Evolutionary conservation across 2,113 vertebrate genomes (phyloP).

Genomic region (Microcebus jonahi): DNA sequence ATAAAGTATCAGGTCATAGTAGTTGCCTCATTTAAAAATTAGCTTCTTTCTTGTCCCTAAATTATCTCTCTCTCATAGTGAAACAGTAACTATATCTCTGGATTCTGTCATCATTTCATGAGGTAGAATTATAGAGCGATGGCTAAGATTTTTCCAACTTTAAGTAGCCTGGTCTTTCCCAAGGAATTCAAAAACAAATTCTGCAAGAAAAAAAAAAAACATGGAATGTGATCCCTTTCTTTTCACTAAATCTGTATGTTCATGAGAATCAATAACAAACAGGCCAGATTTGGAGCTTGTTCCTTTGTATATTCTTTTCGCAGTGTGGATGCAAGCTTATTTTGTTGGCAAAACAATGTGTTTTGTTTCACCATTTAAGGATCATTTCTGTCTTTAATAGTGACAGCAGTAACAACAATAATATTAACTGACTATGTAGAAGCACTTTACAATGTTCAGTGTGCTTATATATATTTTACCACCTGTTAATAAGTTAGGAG

Average conservation of each 20-base stretch:
- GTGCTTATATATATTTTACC: background rate
- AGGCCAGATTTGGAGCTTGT: background rate
- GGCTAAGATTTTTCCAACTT: background rate
- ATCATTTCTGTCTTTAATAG: constrained; percentile 1
- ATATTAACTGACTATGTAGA: background rate
- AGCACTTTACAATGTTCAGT: background rate
- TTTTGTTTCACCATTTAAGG: background rate
- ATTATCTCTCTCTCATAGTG: background rate
- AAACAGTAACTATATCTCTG: background rate
- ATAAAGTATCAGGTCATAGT: background rate
- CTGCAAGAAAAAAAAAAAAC: background rate
- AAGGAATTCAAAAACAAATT: background rate
- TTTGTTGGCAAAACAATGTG: background rate
- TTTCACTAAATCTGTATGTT: background rate
- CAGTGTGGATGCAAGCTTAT: background rate
- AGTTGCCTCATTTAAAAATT: background rate
- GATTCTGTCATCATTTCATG: background rate
- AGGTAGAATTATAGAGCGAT: background rate
- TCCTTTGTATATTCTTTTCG: background rate
- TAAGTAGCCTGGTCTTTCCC: background rate
- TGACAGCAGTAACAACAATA: background rate
- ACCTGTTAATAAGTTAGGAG: constrained; percentile 27
- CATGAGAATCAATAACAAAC: background rate
- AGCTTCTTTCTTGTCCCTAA: background rate
- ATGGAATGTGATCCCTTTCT: background rate